phyloP scores from a whole-genome alignment of 1,140 invertebrate genomes.

The Aradophagus sp. region DNA sequence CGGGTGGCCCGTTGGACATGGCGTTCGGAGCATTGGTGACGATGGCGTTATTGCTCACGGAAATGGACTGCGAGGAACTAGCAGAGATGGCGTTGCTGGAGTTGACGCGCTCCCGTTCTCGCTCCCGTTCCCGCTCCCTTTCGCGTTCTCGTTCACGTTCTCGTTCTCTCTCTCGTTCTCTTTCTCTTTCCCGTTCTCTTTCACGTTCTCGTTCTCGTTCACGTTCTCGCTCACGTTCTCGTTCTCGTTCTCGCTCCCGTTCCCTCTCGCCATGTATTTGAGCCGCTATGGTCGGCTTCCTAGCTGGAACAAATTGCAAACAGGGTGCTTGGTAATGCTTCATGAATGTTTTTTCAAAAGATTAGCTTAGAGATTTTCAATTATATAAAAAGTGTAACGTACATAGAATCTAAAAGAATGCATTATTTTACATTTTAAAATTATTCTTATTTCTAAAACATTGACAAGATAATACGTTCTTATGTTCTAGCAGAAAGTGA shows the following conservation, averaged over 20 bases:
- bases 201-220: slow-evolving; percentile 69
- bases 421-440: too few species aligned
- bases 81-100: slow-evolving; percentile 11
- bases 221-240: slow-evolving; percentile 66
- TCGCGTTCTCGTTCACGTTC: too few species aligned
- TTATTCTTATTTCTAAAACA: too few species aligned
- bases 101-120: slow-evolving; percentile 36
- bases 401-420: too few species aligned
- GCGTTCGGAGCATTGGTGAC: slow-evolving; percentile 46
- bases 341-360: too few species aligned
- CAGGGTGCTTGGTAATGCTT: slow-evolving; percentile 68
- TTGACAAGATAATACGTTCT: too few species aligned
- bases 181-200: slow-evolving; percentile 63
- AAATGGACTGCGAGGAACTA: slow-evolving; percentile 4
- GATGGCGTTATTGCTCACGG: slow-evolving; percentile 23
- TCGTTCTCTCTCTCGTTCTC: slow-evolving; percentile 71
- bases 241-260: slow-evolving; percentile 64
- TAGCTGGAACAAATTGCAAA: slow-evolving; percentile 76
- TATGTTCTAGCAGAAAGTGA: too few species aligned
- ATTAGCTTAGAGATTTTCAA: too few species aligned
- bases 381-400: too few species aligned
- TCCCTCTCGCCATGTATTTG: slow-evolving; percentile 76
- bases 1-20: slow-evolving; percentile 2
- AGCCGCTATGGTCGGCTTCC: slow-evolving; percentile 74
- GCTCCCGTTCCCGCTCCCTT: too few species aligned